Evolutionary conservation across 2,797 vertebrate genomes (phyloP).

Genomic region (Fringilla coelebs): DNA sequence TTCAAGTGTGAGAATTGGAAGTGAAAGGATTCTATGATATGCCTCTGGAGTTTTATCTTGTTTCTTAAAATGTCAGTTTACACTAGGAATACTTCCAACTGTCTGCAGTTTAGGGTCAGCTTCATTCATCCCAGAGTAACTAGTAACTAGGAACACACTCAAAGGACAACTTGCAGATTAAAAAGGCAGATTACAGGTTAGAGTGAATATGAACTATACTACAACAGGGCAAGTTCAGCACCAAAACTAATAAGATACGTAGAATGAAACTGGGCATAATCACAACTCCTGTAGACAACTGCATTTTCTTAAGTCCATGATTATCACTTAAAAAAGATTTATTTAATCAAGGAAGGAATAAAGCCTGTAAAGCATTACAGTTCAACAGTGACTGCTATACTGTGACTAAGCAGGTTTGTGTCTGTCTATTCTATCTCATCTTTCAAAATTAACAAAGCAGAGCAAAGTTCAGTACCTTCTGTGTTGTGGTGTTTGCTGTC

Average conservation of each 20-base stretch:
- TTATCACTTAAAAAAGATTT: neutral
- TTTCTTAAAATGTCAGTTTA: neutral
- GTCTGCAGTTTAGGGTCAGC: neutral
- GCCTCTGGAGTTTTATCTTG: neutral
- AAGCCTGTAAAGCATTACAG: neutral
- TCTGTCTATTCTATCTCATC: neutral
- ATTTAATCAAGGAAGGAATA: neutral
- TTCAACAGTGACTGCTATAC: neutral
- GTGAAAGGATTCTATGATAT: neutral
- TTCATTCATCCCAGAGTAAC: neutral
- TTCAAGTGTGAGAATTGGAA: neutral
- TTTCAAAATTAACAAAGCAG: neutral
- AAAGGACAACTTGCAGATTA: neutral
- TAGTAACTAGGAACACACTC: neutral
- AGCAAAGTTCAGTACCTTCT: neutral
- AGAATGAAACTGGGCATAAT: neutral
- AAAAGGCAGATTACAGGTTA: neutral
- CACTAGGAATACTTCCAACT: neutral
- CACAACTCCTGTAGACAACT: neutral
- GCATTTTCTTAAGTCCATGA: neutral
- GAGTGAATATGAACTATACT: neutral
- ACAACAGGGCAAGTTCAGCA: neutral
- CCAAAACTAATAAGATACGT: neutral
- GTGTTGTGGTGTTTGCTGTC: neutral
- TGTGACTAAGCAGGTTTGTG: neutral